phyloP scores from a whole-genome alignment of 2,797 vertebrate genomes.

The Poecilia picta region DNA sequence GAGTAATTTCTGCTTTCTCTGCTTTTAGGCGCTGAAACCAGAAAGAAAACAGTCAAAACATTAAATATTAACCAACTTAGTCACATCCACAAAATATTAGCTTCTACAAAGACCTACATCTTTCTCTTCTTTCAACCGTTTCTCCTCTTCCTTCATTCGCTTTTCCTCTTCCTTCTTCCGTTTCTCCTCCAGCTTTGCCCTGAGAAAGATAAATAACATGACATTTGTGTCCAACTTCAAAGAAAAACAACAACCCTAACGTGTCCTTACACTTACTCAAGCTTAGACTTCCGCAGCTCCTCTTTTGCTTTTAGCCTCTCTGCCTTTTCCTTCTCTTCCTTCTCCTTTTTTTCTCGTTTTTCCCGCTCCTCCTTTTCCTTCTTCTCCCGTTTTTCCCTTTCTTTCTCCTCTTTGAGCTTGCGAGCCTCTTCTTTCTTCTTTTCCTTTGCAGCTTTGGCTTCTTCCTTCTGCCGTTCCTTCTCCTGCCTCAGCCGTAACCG shows the following conservation, averaged over 20 bases:
- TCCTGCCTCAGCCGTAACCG: constrained; percentile 82
- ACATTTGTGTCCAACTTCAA: neutral
- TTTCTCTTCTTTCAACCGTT: constrained; percentile 91
- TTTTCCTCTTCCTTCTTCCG: constrained; percentile 97
- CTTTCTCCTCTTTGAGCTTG: constrained; percentile 87
- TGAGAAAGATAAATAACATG: constrained; percentile 50
- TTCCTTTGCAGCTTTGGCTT: constrained; percentile 86
- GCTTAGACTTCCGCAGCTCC: constrained; percentile 90
- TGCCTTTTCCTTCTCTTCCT: constrained; percentile 92
- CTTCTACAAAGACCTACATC: constrained; percentile 80
- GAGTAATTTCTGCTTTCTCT: constrained; percentile 93
- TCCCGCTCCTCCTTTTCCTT: constrained; percentile 90
- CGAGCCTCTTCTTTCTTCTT: constrained; percentile 89
- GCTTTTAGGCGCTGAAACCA: constrained; percentile 89
- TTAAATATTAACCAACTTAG: neutral
- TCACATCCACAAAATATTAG: neutral
- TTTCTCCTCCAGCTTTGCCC: constrained; percentile 96
- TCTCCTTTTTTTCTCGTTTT: constrained; percentile 90
- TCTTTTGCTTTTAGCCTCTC: constrained; percentile 92
- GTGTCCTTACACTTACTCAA: constrained; percentile 85
- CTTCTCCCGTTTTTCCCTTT: constrained; percentile 87
- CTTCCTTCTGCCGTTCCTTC: constrained; percentile 87
- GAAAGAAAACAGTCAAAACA: neutral
- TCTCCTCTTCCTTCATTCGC: constrained; percentile 91
- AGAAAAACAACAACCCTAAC: fast-evolving